Evolutionary conservation across 2,113 vertebrate species (phyloP), one percentile per base, ranked within the genome.

Genomic region (Tachysurus vachellii): DNA sequence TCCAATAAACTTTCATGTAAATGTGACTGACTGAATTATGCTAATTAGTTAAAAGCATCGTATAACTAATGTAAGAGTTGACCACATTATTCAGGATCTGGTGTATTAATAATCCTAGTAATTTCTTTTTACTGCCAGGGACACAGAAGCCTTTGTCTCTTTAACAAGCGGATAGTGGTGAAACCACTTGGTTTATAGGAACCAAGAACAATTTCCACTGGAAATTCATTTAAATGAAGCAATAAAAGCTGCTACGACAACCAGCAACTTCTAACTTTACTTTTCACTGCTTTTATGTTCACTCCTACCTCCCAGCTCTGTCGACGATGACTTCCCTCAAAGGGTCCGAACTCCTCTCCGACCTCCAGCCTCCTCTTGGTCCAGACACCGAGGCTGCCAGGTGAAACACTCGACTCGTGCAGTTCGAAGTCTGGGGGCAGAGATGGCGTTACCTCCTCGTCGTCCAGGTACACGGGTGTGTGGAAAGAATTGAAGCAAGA

Each of bases 221-320:
- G 70, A 73, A 73, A 73, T 23, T 44, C 36, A 73, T 44, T 21
- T 23, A 44, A 73, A 44, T 44, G 70, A 8, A 21, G 14, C 7
- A 36, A 36, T 14, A 36, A 36, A 19, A 9, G 66, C 66, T 31
- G 66, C 2, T 9, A 19, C 17, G 17, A 42, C 68, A 44, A 44
- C 42, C 68, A 44, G 17, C 68, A 71, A 4, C 68, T 2, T 16
- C 1, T 68, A 68, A 68, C 26, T 66, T 68, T 68, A 31, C 73
- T 76, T 75, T 54, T 57, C 57, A 53, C 10, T 9, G 23, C 56
- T 82, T 19, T 31, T 77, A n/a, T 11, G 17, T 13, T 85, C 36
- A 28, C 83, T 93, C 97, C 94, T 99, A 99, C 98, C 97, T 99
- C 96, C 97, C 97, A 99, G 92, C 96, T 97, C 0, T 95, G 97